Evolutionary conservation across 2,888 invertebrate species (phyloP).

Genomic region (Netelia fuscicornis): DNA sequence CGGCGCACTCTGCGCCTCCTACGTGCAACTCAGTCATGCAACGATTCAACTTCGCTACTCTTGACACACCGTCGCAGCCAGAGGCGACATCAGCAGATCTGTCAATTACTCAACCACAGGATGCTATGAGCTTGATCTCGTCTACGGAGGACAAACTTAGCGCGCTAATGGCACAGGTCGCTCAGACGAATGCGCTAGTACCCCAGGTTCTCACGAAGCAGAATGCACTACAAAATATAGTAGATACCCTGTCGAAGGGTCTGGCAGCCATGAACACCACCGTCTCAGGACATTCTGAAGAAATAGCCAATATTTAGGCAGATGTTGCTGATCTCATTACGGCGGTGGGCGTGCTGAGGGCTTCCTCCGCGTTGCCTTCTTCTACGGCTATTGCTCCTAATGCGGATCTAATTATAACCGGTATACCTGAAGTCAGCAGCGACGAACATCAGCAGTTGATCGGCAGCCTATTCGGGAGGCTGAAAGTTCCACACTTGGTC

Average conservation of each 20-base stretch:
- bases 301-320: not conserved
- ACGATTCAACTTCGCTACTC: too few relatives aligned
- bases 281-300: not conserved
- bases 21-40: too few relatives aligned
- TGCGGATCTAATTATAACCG: not conserved
- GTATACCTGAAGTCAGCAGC: not conserved
- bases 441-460: not conserved
- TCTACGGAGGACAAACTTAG: too few relatives aligned
- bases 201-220: not conserved
- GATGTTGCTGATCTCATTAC: not conserved
- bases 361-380: not conserved
- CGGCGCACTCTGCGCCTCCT: too few relatives aligned
- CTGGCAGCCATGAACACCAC: not conserved
- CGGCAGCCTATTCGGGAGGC: not conserved
- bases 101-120: too few relatives aligned
- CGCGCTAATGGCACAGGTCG: not conserved
- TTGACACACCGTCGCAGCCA: too few relatives aligned
- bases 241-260: not conserved
- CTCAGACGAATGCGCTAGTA: not conserved
- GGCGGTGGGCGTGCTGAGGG: not conserved
- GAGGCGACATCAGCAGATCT: too few relatives aligned
- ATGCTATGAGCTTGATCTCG: too few relatives aligned
- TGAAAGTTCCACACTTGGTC: not conserved
- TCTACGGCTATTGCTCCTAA: not conserved
- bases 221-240: not conserved